These are phyloP conservation scores for Euphydryas editha DNA, from an alignment of 2,888 invertebrate genomes.

Conservation along the genomic window DNA sequence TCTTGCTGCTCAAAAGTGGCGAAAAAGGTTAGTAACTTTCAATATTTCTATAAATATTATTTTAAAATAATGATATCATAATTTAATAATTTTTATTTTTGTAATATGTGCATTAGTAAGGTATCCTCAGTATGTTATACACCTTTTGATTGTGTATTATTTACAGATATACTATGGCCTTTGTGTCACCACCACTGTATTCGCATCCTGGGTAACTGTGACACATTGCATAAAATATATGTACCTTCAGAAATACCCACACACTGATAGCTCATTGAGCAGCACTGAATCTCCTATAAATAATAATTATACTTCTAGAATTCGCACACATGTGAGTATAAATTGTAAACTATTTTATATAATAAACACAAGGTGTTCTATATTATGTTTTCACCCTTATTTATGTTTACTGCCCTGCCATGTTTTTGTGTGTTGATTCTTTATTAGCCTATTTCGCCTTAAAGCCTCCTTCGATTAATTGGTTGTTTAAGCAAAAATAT, in stretches of 20 bases:
- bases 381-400: not conserved
- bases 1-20: constrained; percentile 93
- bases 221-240: constrained; percentile 95
- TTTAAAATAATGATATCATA: constrained; percentile 13
- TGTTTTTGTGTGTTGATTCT: no score
- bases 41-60: not conserved
- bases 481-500: no score
- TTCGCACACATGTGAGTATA: constrained; percentile 63
- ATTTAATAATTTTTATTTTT: constrained; percentile 22
- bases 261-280: constrained; percentile 65
- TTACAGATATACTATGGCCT: constrained; percentile 94
- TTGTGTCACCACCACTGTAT: constrained; percentile 92
- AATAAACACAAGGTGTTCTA: not conserved
- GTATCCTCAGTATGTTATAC: constrained; percentile 24
- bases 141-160: constrained; percentile 32
- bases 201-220: constrained; percentile 96
- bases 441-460: no score
- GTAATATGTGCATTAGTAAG: constrained; percentile 29
- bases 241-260: constrained; percentile 84
- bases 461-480: no score
- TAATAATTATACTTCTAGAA: constrained; percentile 64
- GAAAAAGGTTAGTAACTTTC: constrained; percentile 85
- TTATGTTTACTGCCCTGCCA: no score
- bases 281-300: constrained; percentile 67
- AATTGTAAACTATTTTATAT: not conserved